A percentile compares a stretch with the other conserved stretches of the same genome.
These are phyloP conservation scores for Lepidochrysops patricia DNA, from an alignment of 2,888 invertebrate genomes.

Conservation along the genomic window DNA sequence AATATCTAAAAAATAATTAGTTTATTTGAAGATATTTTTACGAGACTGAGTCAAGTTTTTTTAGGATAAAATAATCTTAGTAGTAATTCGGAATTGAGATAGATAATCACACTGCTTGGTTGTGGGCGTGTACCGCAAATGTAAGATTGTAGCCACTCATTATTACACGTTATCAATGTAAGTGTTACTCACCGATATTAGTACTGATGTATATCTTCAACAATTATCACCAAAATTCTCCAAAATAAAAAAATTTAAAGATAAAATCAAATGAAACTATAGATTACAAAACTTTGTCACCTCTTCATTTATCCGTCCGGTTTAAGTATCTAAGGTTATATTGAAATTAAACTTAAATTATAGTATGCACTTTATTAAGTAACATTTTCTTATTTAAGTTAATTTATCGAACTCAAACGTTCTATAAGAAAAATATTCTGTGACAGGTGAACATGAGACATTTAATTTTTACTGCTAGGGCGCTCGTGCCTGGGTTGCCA, in stretches of 20 bases:
- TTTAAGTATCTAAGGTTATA: constrained; percentile 60
- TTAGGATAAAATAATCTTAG: too few relatives aligned
- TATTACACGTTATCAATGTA: constrained; percentile 10
- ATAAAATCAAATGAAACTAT: constrained; percentile 13
- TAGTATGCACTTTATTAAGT: neutral
- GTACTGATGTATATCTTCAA: constrained; percentile 18
- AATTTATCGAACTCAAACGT: neutral
- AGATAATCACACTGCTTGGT: neutral
- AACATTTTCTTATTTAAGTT: neutral
- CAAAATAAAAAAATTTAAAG: constrained; percentile 23
- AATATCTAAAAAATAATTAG: too few relatives aligned
- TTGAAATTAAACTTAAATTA: neutral
- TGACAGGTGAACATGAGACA: neutral
- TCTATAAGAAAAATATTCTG: neutral
- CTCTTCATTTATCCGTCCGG: constrained; percentile 40
- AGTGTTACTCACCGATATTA: constrained; percentile 27
- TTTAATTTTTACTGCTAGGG: neutral
- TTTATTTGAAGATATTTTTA: too few relatives aligned
- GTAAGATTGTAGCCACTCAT: constrained; percentile 15
- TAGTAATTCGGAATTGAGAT: too few relatives aligned
- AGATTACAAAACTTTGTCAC: constrained; percentile 46
- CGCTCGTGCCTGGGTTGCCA: neutral
- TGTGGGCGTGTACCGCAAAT: constrained; percentile 25
- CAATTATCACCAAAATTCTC: constrained; percentile 22
- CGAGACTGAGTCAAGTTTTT: too few relatives aligned